Conservation (phyloP, 2,113 vertebrate species). For the Lipotes vexillifer region DNA sequence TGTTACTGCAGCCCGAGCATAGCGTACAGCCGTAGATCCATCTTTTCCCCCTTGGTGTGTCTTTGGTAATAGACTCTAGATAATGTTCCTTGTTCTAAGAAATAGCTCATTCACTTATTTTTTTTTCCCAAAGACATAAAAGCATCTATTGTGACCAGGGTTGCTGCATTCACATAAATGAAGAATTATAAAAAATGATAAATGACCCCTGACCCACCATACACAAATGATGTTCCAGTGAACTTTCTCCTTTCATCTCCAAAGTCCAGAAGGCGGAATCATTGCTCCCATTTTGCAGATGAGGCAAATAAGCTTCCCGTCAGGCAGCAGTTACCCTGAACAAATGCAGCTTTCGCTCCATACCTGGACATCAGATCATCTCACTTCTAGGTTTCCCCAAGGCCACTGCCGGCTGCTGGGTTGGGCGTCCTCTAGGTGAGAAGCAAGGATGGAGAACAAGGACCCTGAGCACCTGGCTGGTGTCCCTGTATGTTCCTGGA, state of each 20-base stretch:
- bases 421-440: accelerated
- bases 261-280: background rate
- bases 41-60: too few relatives aligned
- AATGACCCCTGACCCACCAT: background rate
- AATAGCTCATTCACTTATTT: background rate
- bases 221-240: too few relatives aligned
- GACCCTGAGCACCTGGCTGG: too few relatives aligned
- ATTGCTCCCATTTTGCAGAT: background rate
- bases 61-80: background rate
- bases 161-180: too few relatives aligned
- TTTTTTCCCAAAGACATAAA: background rate
- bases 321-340: too few relatives aligned
- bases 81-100: too few relatives aligned
- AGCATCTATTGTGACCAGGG: background rate
- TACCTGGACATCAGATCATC: accelerated
- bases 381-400: background rate
- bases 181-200: background rate
- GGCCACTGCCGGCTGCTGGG: accelerated
- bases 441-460: accelerated
- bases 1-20: background rate
- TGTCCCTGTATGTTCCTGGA: background rate
- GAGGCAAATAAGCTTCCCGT: background rate
- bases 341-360: accelerated
- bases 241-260: background rate
- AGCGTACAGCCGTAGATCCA: accelerated